Conservation (phyloP, 2,797 vertebrate species). For the Cuniculus paca region DNA sequence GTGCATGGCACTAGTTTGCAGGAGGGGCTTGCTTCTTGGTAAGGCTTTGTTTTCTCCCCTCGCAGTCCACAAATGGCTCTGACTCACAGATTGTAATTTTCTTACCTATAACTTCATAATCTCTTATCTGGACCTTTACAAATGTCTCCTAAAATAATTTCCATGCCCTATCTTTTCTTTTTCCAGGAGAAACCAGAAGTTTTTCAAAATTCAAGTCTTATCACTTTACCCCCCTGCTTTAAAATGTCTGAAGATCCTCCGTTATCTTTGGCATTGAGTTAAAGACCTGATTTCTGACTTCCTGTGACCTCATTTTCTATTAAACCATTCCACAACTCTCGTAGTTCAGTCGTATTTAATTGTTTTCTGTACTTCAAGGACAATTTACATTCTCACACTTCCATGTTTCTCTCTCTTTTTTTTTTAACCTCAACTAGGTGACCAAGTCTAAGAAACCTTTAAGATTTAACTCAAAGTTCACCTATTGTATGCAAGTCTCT, state of each 20-base stretch:
- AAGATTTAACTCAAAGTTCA: background rate
- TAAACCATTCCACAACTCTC: background rate
- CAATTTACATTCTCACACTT: background rate
- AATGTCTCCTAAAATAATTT: background rate
- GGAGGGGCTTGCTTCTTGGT: too few species aligned
- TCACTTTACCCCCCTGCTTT: conserved; percentile 3
- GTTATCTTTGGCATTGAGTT: conserved; percentile 45
- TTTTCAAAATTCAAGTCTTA: conserved; percentile 43
- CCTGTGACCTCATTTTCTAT: conserved; percentile 26
- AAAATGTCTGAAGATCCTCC: background rate
- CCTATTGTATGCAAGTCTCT: background rate
- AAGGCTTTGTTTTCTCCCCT: too few species aligned
- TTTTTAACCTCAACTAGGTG: background rate
- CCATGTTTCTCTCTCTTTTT: background rate
- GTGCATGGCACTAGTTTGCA: too few species aligned
- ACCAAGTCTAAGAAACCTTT: background rate
- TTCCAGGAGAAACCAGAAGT: background rate
- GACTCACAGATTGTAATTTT: background rate
- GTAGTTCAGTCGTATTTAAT: background rate
- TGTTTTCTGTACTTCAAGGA: conserved; percentile 8
- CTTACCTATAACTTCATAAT: background rate
- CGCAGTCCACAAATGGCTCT: too few species aligned
- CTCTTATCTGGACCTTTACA: background rate
- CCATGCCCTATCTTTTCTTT: background rate
- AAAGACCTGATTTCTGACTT: background rate